A percentile compares a stretch with the other conserved stretches of the same genome.
These are phyloP conservation scores for Mus pahari DNA, from an alignment of 2,113 vertebrate genomes.

Conservation along the genomic window DNA sequence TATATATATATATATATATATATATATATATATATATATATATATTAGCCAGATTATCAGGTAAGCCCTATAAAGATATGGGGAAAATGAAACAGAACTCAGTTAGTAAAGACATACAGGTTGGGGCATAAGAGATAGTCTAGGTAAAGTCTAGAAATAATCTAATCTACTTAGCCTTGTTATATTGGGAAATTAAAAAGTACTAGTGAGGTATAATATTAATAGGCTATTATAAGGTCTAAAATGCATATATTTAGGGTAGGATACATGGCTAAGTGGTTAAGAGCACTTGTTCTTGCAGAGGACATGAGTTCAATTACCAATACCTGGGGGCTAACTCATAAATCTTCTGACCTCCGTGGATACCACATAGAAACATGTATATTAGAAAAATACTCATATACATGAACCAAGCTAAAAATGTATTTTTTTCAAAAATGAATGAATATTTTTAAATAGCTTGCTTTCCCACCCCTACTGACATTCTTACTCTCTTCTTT, in stretches of 20 bases:
- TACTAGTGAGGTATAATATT: background rate
- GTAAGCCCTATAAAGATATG: background rate
- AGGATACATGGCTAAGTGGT: background rate
- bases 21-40: too few relatives aligned
- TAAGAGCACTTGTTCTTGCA: background rate
- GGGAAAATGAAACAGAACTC: background rate
- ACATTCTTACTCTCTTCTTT: background rate
- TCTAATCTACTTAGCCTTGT: background rate
- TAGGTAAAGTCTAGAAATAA: background rate
- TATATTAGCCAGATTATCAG: background rate
- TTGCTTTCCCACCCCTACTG: background rate
- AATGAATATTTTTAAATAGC: background rate
- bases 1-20: too few relatives aligned
- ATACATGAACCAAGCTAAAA: background rate
- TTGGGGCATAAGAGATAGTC: background rate
- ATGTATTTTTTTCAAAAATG: background rate
- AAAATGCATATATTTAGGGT: background rate
- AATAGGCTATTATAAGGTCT: conserved; percentile 18
- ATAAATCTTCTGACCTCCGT: background rate
- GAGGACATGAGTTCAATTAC: background rate
- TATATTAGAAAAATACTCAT: background rate
- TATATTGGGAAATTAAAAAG: background rate
- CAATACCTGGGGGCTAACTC: background rate
- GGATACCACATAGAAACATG: background rate
- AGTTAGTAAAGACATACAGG: background rate